A percentile compares a stretch with the other conserved stretches of the same genome.
Evolutionary conservation across 2,888 invertebrate genomes (phyloP).

Genomic region (Caenorhabditis virilis): DNA sequence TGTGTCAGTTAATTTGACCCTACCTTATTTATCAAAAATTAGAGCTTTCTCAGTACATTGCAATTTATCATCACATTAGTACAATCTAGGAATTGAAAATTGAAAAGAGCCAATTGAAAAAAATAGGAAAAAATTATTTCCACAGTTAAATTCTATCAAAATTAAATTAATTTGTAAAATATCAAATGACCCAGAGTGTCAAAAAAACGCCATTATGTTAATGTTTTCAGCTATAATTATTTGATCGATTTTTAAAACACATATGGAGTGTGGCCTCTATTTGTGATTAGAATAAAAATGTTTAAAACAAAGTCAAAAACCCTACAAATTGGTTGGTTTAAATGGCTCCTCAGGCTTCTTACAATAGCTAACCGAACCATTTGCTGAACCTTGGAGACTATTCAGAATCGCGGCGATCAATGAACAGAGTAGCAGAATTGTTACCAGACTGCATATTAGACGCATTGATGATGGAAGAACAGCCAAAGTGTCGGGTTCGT

Average conservation of each 20-base stretch:
- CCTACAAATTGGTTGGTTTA: constrained; percentile 35
- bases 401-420: constrained; percentile 48
- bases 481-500: constrained; percentile 55
- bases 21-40: no score
- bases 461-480: constrained; percentile 53
- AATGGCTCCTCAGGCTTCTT: constrained; percentile 39
- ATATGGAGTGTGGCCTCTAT: not conserved
- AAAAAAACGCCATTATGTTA: no score
- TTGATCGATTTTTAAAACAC: not conserved
- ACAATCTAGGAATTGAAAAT: no score
- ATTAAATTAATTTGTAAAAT: no score
- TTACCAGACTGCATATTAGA: constrained; percentile 48
- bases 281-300: not conserved
- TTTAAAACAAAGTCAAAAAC: not conserved
- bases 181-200: not conserved
- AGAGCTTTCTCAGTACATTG: no score
- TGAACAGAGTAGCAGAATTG: constrained; percentile 45
- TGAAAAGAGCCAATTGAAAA: no score
- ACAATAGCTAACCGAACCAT: constrained; percentile 48
- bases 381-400: constrained; percentile 43
- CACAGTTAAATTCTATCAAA: no score
- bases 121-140: no score
- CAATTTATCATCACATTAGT: no score
- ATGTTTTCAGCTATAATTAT: constrained; percentile 1
- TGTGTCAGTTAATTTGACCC: no score